These are phyloP conservation scores for Pollenia amentaria DNA, from an alignment of 2,888 invertebrate species.

Conservation along the genomic window DNA sequence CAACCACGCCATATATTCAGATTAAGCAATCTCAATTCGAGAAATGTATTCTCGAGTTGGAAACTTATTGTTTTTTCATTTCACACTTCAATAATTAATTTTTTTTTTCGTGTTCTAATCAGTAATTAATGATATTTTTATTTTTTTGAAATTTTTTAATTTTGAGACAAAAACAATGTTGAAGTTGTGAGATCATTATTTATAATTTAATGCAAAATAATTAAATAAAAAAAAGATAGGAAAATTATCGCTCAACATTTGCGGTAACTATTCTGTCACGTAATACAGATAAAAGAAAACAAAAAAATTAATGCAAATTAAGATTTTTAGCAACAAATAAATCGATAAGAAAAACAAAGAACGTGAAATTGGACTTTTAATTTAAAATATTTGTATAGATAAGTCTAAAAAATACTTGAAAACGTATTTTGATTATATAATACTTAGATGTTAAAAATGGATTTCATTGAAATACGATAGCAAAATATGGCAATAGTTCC, in stretches of 20 bases:
- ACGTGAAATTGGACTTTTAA: not conserved
- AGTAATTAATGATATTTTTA: not conserved
- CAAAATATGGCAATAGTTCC: too few species aligned
- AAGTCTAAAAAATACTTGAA: too few species aligned
- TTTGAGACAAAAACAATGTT: not conserved
- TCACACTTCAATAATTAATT: not conserved
- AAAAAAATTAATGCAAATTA: not conserved
- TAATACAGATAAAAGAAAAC: slow-evolving; percentile 7
- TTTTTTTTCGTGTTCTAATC: not conserved
- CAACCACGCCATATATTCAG: not conserved
- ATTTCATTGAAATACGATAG: too few species aligned
- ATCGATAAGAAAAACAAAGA: slow-evolving; percentile 1
- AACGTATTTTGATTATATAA: too few species aligned
- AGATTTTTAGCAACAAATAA: not conserved
- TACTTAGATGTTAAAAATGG: too few species aligned
- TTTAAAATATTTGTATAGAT: not conserved
- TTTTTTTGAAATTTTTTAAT: not conserved
- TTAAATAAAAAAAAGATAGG: not conserved
- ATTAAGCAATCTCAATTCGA: not conserved
- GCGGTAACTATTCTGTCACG: slow-evolving; percentile 1
- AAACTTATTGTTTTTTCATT: not conserved
- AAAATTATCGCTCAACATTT: not conserved
- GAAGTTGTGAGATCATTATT: not conserved
- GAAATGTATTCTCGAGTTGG: too few species aligned
- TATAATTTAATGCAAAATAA: not conserved